Evolutionary conservation across 53 echinoderm and acorn worm species (phyloP).

Genomic region (Astropecten irregularis): DNA sequence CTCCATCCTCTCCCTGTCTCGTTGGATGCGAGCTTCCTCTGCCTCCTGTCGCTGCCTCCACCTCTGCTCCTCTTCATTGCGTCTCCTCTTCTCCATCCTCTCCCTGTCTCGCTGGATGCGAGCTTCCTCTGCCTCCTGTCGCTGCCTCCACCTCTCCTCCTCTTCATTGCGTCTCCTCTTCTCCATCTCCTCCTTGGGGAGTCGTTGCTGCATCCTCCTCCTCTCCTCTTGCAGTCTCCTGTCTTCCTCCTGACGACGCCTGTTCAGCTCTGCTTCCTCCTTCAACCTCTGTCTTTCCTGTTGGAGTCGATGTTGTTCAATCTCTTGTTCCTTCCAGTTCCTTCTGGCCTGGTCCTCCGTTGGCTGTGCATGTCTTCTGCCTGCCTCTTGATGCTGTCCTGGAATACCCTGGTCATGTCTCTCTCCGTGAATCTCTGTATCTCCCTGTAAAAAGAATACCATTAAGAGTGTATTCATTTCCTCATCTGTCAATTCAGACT

Average conservation of each 20-base stretch:
- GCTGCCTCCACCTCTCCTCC: background rate
- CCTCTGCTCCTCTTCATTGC: constrained; percentile 12
- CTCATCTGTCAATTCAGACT: too few relatives aligned
- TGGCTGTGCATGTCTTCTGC: background rate
- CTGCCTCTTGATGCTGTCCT: background rate
- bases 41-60: background rate
- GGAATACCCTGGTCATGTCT: background rate
- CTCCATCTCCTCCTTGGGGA: background rate
- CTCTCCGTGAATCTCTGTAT: background rate
- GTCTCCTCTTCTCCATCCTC: background rate
- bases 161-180: background rate
- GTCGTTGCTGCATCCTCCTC: background rate
- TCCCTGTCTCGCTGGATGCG: background rate
- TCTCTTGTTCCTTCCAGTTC: background rate
- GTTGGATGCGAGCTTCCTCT: background rate
- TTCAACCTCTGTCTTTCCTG: constrained; percentile 1
- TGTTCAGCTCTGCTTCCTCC: constrained; percentile 14
- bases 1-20: background rate
- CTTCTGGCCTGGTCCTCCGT: constrained; percentile 4
- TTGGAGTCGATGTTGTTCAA: constrained; percentile 10
- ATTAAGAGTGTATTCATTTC: too few relatives aligned
- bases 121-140: background rate
- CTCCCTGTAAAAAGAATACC: background rate
- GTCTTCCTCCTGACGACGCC: constrained; percentile 8
- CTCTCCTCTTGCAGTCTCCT: constrained; percentile 9